These are phyloP conservation scores for Saguinus oedipus DNA, from an alignment of 2,797 vertebrate genomes.

Conservation along the genomic window DNA sequence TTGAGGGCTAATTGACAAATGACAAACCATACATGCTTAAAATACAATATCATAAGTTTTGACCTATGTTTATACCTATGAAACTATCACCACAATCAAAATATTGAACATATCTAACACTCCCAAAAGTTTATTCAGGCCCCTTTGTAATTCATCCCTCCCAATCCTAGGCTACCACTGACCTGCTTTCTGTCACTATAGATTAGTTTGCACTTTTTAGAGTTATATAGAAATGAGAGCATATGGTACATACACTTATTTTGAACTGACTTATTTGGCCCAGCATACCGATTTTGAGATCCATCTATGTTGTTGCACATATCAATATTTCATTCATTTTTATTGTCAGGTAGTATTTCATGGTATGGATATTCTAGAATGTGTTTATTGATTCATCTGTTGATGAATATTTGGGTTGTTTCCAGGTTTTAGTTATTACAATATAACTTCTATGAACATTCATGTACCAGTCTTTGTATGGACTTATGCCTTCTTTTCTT, in stretches of 20 bases:
- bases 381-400: background rate
- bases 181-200: conserved; percentile 42
- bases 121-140: conserved; percentile 13
- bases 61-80: background rate
- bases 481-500: conserved; percentile 20
- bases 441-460: background rate
- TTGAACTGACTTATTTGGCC: conserved; percentile 46
- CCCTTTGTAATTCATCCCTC: background rate
- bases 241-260: conserved; percentile 8
- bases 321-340: conserved; percentile 25
- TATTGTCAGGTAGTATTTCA: background rate
- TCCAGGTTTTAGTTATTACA: conserved; percentile 1
- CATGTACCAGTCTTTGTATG: conserved; percentile 4
- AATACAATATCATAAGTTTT: background rate
- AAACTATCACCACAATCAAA: conserved; percentile 19
- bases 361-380: conserved; percentile 13
- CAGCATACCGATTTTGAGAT: conserved; percentile 36
- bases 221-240: background rate
- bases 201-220: conserved; percentile 50
- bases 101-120: conserved; percentile 22
- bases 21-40: conserved; percentile 38
- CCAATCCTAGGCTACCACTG: background rate
- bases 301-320: background rate
- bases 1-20: background rate
- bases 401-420: background rate